Conservation (phyloP, 2,797 vertebrate species). For the Iguana delicatissima region DNA sequence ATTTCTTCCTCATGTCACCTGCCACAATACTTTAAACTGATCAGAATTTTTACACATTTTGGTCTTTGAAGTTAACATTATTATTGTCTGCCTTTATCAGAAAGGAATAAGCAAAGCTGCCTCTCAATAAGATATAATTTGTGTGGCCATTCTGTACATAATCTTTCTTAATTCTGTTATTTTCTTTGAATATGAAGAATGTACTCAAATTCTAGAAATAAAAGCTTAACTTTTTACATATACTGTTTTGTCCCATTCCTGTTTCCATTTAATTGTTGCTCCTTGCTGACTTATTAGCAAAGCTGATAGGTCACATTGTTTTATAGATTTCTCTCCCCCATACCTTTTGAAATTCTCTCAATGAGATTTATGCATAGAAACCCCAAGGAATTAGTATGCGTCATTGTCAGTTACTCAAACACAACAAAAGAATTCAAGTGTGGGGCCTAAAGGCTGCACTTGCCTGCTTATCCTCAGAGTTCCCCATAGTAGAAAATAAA, state of each 20-base stretch:
- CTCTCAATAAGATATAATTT: not conserved
- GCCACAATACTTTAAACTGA: not conserved
- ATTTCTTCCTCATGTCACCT: not conserved
- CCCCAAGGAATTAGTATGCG: not conserved
- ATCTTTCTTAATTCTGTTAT: not conserved
- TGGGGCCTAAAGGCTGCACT: not conserved
- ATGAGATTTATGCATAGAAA: not conserved
- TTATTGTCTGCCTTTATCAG: not conserved
- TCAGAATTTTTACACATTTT: not conserved
- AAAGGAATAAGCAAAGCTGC: not conserved
- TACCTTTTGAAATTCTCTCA: conserved; percentile 14
- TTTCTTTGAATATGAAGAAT: not conserved
- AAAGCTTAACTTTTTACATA: not conserved
- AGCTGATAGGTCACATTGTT: not conserved
- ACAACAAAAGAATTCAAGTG: conserved; percentile 30
- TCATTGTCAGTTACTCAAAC: not conserved
- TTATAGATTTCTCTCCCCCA: not conserved
- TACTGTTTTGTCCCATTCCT: not conserved
- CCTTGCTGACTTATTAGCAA: not conserved
- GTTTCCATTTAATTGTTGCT: conserved; percentile 18
- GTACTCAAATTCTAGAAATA: conserved; percentile 12
- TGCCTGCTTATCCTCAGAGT: conserved; percentile 15
- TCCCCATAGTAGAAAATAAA: not conserved
- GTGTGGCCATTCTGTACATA: not conserved
- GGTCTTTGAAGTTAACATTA: not conserved